Evolutionary conservation across 2,113 vertebrate genomes (phyloP), one percentile per base, ranked within the genome.

Genomic region (Seriola quinqueradiata): DNA sequence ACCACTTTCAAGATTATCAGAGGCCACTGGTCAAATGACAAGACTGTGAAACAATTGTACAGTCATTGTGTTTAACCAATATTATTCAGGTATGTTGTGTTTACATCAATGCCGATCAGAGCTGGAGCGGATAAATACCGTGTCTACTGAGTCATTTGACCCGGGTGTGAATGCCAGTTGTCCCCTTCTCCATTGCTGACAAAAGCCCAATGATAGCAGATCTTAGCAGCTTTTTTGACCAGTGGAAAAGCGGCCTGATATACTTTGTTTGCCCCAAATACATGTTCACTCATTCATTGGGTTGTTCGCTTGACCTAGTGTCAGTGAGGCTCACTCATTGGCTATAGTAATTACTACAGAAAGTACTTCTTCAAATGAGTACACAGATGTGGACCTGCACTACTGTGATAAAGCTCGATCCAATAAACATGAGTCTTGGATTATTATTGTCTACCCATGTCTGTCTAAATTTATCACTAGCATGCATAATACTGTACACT

Each of bases 1-100:
- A 46, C 0, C 34, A 17, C 54, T 1, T 40, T 34, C 23, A 36
- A 58, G 28, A 46, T 52, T 23, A 48, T 25, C 28, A 40, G 57
- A 23, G 19, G 13, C 21, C 34, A 28, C 48, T 40, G 46, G 46
- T 25, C 16, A 9, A 54, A 52, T 19, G 8, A 69, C 46, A 69
- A 21, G 19, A 21, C 19, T 50, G 16, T 66, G 54, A 73, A 59
- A 46, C 44, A 68, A 75, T 25, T 61, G 19, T 36, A 74, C 54
- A 68, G 34, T 69, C 68, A 57, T 4, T 25, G n/a, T 10, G 40
- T 9, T 1, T 8, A 8, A 42, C 7, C 2, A 10, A 10, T 42
- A 42, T 9, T 42, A 42, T 42, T 42, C 40, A 10, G 5, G 5
- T 38, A 38, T 38, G 38, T 8, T 38, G 38, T 8, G 5, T 38